phyloP scores from a whole-genome alignment of 1,140 invertebrate species.

The Pentalonia nigronervosa region DNA sequence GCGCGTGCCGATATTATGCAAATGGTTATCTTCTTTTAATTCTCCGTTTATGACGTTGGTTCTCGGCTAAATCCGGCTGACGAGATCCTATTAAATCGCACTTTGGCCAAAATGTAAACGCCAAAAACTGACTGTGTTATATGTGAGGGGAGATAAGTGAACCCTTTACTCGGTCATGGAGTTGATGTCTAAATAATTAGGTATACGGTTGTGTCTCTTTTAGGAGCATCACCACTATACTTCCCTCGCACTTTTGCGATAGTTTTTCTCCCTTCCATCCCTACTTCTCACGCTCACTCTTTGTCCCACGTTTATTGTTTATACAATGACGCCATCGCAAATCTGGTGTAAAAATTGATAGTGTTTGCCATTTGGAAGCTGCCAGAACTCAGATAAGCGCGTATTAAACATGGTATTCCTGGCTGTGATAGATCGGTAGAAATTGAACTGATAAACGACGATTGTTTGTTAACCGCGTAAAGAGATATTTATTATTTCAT shows the following conservation, averaged over 20 bases:
- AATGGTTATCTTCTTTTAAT: slow-evolving; percentile 58
- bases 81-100: slow-evolving; percentile 57
- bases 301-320: slow-evolving; percentile 30
- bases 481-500: not conserved
- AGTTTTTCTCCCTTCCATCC: slow-evolving; percentile 15
- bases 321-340: slow-evolving; percentile 39
- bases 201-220: slow-evolving; percentile 54
- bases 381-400: slow-evolving; percentile 43
- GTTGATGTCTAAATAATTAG: slow-evolving; percentile 58
- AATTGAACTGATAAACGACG: slow-evolving; percentile 24
- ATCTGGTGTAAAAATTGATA: slow-evolving; percentile 56
- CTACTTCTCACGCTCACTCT: not conserved
- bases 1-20: slow-evolving; percentile 52
- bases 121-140: slow-evolving; percentile 50
- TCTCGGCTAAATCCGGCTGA: slow-evolving; percentile 51
- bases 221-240: not conserved
- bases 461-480: slow-evolving; percentile 4
- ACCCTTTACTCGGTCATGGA: slow-evolving; percentile 53
- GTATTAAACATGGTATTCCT: slow-evolving; percentile 44
- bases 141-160: slow-evolving; percentile 53
- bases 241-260: not conserved
- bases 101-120: slow-evolving; percentile 57
- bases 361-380: slow-evolving; percentile 47
- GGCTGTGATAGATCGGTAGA: slow-evolving; percentile 52
- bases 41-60: slow-evolving; percentile 54